A percentile compares a stretch with the other conserved stretches of the same genome.
Evolutionary conservation across 2,888 invertebrate species (phyloP).

Genomic region (Tolmerus cingulatus): DNA sequence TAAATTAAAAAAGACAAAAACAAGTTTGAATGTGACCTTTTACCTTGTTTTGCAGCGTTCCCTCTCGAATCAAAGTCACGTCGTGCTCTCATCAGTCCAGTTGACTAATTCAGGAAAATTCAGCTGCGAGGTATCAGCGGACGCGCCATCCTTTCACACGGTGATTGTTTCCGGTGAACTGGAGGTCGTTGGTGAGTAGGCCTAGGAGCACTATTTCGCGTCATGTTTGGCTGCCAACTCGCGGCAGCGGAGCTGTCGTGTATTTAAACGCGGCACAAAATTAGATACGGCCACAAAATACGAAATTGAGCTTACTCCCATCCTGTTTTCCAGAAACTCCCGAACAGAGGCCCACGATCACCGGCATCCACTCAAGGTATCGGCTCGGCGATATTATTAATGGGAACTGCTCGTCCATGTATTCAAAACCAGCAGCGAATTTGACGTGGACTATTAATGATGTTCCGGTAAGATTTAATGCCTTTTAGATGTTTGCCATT

Average conservation of each 20-base stretch:
- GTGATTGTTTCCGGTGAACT: slow-evolving; percentile 59
- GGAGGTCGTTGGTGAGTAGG: slow-evolving; percentile 61
- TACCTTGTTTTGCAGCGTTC: slow-evolving; percentile 53
- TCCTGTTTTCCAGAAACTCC: slow-evolving; percentile 63
- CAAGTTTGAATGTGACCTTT: not conserved
- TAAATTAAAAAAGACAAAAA: too few relatives aligned
- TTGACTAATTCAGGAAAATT: slow-evolving; percentile 60
- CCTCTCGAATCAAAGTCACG: slow-evolving; percentile 62
- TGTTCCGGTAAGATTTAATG: slow-evolving; percentile 57
- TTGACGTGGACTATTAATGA: slow-evolving; percentile 69
- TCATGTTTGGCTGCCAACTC: not conserved
- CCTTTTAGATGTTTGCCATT: not conserved
- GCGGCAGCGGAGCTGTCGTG: not conserved
- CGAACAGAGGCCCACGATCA: slow-evolving; percentile 65
- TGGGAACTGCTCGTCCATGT: slow-evolving; percentile 67
- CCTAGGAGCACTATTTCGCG: not conserved
- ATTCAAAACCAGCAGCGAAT: slow-evolving; percentile 68
- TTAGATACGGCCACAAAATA: not conserved
- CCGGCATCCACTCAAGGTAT: slow-evolving; percentile 66
- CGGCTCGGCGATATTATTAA: slow-evolving; percentile 65
- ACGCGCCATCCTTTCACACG: slow-evolving; percentile 63
- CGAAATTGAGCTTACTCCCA: not conserved
- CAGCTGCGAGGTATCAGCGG: slow-evolving; percentile 62
- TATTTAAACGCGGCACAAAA: slow-evolving; percentile 2
- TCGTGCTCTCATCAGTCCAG: slow-evolving; percentile 59